These are phyloP conservation scores for Drosophila santomea DNA, from an alignment of 1,140 invertebrate genomes.

Conservation along the genomic window DNA sequence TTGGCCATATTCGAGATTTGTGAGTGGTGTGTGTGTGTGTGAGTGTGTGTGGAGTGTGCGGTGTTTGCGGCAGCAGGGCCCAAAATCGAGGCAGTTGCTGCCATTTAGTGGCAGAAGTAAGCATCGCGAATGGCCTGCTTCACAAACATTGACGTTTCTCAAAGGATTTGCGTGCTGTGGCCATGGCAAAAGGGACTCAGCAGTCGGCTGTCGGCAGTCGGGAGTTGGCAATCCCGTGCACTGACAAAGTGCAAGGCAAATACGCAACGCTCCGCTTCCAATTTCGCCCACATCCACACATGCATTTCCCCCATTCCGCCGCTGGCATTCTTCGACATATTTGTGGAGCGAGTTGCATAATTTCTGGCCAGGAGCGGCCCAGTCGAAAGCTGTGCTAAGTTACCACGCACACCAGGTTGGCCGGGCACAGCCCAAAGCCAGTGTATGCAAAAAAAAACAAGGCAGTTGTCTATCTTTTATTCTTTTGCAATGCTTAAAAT, in stretches of 20 bases:
- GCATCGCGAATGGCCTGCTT: slow-evolving; percentile 50
- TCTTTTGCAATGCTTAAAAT: slow-evolving; percentile 23
- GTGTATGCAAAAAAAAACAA: slow-evolving; percentile 10
- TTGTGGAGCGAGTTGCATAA: slow-evolving; percentile 59
- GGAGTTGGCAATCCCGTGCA: slow-evolving; percentile 23
- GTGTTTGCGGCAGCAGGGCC: slow-evolving; percentile 1
- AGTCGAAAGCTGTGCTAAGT: slow-evolving; percentile 26
- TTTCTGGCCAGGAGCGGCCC: slow-evolving; percentile 37
- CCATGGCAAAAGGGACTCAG: slow-evolving; percentile 46
- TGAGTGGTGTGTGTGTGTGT: slow-evolving; percentile 8
- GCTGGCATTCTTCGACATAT: slow-evolving; percentile 44
- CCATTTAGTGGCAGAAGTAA: slow-evolving; percentile 53
- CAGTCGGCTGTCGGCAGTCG: slow-evolving; percentile 23
- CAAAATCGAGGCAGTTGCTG: slow-evolving; percentile 50
- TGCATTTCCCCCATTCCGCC: slow-evolving; percentile 18
- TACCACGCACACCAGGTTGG: slow-evolving; percentile 19
- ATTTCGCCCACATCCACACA: slow-evolving; percentile 14
- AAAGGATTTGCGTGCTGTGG: slow-evolving; percentile 69
- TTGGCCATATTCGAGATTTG: slow-evolving; percentile 48
- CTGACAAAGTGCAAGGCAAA: slow-evolving; percentile 75
- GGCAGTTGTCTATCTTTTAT: slow-evolving; percentile 11
- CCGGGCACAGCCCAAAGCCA: slow-evolving; percentile 5
- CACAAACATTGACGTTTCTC: slow-evolving; percentile 78
- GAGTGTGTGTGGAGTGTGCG: not conserved
- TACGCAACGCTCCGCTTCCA: slow-evolving; percentile 42